Evolutionary conservation across 2,888 invertebrate species (phyloP).

Genomic region (Spodoptera picta): DNA sequence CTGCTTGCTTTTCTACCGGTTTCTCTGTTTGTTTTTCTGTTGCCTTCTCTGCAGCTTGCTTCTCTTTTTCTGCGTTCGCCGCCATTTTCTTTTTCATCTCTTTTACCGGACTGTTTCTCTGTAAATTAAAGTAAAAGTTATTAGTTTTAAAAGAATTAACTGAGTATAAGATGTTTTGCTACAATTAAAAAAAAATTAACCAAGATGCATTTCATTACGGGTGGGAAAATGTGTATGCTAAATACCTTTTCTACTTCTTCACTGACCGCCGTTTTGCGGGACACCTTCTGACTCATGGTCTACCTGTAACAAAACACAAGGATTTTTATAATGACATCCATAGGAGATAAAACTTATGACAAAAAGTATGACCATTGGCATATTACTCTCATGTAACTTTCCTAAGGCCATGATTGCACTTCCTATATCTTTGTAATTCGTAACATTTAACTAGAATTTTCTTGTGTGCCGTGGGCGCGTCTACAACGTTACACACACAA

Average conservation of each 20-base stretch:
- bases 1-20: constrained; percentile 57
- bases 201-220: no score
- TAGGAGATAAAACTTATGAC: no score
- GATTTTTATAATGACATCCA: background rate
- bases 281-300: constrained; percentile 82
- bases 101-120: constrained; percentile 79
- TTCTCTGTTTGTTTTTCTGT: constrained; percentile 64
- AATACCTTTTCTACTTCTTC: constrained; percentile 82
- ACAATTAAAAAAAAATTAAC: no score
- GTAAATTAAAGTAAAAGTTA: constrained; percentile 28
- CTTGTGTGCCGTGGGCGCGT: no score
- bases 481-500: no score
- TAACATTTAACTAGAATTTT: no score
- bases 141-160: no score
- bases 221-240: background rate
- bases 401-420: no score
- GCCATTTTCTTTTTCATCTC: constrained; percentile 86
- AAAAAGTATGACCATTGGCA: no score
- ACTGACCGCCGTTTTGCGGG: constrained; percentile 73
- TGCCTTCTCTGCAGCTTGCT: constrained; percentile 70
- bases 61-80: constrained; percentile 81
- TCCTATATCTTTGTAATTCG: no score
- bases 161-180: no score
- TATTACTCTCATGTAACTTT: no score
- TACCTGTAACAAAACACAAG: constrained; percentile 68